phyloP scores from a whole-genome alignment of 1,140 invertebrate genomes.

The Atta cephalotes region DNA sequence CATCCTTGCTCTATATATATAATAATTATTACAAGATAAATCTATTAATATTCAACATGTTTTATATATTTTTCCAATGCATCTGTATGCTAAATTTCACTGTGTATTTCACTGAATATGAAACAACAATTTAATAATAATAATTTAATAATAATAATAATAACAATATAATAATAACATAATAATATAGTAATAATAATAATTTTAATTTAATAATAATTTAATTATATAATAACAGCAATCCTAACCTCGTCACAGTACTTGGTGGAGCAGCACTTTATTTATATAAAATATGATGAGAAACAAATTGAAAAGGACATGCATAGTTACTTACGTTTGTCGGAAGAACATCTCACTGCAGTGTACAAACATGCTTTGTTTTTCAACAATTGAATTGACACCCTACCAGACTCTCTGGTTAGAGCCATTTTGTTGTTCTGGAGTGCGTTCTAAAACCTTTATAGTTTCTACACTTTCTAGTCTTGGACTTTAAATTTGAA shows the following conservation, averaged over 20 bases:
- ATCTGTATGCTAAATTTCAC: background rate
- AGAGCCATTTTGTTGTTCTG: slow-evolving; percentile 48
- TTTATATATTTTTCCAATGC: background rate
- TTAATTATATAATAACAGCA: slow-evolving; percentile 58
- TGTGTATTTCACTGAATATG: background rate
- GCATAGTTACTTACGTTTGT: slow-evolving; percentile 18
- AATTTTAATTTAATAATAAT: background rate
- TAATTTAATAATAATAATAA: no score
- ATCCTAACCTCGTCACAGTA: slow-evolving; percentile 38
- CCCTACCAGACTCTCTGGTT: background rate
- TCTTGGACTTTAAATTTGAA: no score
- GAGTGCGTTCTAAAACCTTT: background rate
- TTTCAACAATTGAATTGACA: slow-evolving; percentile 39
- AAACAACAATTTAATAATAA: background rate
- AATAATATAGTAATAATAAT: no score
- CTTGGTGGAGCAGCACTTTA: background rate
- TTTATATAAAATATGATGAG: background rate
- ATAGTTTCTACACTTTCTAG: no score
- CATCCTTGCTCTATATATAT: background rate
- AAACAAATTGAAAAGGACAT: background rate
- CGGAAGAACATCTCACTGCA: background rate
- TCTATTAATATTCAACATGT: background rate
- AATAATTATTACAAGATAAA: background rate
- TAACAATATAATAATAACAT: no score
- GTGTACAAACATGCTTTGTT: background rate